These are phyloP conservation scores for Siniperca undulata DNA, from an alignment of 2,797 vertebrate genomes.

Conservation along the genomic window DNA sequence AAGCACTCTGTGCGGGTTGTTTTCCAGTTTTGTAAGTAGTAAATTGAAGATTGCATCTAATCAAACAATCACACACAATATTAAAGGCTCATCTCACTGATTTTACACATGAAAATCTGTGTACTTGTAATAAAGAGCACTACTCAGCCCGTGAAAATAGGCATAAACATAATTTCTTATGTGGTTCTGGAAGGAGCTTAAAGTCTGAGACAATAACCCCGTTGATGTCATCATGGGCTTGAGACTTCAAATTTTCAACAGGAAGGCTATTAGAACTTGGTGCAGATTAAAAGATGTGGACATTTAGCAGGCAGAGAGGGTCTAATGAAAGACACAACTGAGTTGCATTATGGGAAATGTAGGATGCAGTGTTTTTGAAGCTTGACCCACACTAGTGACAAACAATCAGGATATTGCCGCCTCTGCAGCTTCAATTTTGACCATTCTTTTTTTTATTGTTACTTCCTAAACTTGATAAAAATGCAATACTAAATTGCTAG, in stretches of 20 bases:
- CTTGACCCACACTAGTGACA: background rate
- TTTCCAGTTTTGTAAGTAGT: background rate
- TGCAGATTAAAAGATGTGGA: background rate
- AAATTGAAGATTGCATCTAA: background rate
- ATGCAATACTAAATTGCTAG: background rate
- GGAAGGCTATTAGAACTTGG: background rate
- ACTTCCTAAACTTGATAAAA: background rate
- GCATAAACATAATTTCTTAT: background rate
- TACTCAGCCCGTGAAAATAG: background rate
- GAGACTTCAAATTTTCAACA: background rate
- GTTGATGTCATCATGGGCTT: background rate
- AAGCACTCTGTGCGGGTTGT: background rate
- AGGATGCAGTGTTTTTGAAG: background rate
- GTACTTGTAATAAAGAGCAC: background rate
- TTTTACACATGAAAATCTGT: background rate
- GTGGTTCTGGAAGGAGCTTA: background rate
- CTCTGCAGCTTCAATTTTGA: background rate
- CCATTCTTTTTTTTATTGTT: background rate
- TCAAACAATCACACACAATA: conserved; percentile 3
- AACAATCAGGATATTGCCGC: background rate
- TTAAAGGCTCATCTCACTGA: background rate
- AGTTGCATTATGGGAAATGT: too few species aligned
- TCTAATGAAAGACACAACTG: background rate
- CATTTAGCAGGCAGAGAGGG: background rate
- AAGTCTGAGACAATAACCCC: background rate